Evolutionary conservation across 1,140 invertebrate species (phyloP).

Genomic region (Andrena cerasifolii): DNA sequence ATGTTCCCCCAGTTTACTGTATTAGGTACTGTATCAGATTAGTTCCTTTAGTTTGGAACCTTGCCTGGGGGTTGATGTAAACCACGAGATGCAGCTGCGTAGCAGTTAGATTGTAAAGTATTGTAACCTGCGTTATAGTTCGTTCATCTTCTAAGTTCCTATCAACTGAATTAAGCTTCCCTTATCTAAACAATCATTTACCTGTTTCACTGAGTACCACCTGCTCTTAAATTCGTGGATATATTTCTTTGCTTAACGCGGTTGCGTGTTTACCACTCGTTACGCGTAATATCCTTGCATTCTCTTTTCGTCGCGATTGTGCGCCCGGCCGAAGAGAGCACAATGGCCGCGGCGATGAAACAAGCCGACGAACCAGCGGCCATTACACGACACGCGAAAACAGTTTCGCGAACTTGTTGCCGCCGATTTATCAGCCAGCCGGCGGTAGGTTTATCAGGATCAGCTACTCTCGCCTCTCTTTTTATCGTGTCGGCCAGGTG

Average conservation of each 20-base stretch:
- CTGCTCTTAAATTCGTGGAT: background rate
- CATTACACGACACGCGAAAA: background rate
- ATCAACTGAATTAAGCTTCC: too few species aligned
- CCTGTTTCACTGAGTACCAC: background rate
- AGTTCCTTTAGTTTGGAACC: too few species aligned
- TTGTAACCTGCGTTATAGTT: too few species aligned
- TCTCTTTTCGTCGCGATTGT: background rate
- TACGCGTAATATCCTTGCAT: background rate
- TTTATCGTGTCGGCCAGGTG: slow-evolving; percentile 45
- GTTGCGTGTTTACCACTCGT: background rate
- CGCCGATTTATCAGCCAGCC: slow-evolving; percentile 30
- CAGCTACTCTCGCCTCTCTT: slow-evolving; percentile 31
- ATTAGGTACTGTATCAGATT: too few species aligned
- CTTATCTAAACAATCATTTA: background rate
- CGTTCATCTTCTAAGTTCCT: too few species aligned
- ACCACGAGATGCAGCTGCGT: too few species aligned
- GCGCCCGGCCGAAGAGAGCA: background rate
- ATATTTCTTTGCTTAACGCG: background rate
- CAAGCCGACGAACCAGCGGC: background rate
- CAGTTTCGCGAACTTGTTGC: slow-evolving; percentile 10
- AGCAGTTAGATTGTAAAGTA: too few species aligned
- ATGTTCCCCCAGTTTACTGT: too few species aligned
- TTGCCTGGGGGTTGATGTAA: too few species aligned
- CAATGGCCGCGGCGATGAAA: background rate
- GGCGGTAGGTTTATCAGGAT: slow-evolving; percentile 44